Evolutionary conservation across 1,140 invertebrate species (phyloP), one percentile per base, ranked within the genome.

Genomic region (Apis dorsata): DNA sequence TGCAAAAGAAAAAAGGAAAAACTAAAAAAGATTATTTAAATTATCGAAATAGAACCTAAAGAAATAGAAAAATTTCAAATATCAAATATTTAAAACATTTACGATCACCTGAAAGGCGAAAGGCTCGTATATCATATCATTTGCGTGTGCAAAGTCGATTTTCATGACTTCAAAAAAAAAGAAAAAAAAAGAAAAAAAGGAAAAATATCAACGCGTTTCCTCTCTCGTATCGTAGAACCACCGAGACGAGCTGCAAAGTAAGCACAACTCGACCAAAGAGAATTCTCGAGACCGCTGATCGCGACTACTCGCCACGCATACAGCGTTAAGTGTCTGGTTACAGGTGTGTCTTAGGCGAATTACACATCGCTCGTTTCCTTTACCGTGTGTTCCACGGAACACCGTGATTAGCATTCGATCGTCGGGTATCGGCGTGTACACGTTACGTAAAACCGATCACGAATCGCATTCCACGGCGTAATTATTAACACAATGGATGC

Each of bases 401-500:
- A 44, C 51, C 60, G 70, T 55, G 62, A 81, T 81, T 74, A 81
- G 71, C 57, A 81, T 81, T 81, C 79, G 79, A 75, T 75, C 79
- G 71, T 24, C 71, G 71, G 34, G 28, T 19, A 70, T 12, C 34
- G 55, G 21, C 55, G 60, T 57, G 60, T 74, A 21, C 53, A 34
- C 17, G 51, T 81, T 81, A 81, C 79, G 71, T 81, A 81, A 74
- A 81, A 11, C 79, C 34, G 53, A 57, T 66, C 79, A 44, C 62
- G 53, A 51, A 51, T 19, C 79, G 71, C 79, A 75, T 81, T 74
- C 71, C 79, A 24, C 24, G 34, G 53, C 79, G 70, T 75, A 75
- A 81, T 81, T 81, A 81, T 81, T 81, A 68, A 74, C 71, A 81
- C 79, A 81, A 81, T 81, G 79, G 79, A 3, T 66, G 79, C 51